phyloP scores from a whole-genome alignment of 2,113 vertebrate species.

The Regulus satrapa region DNA sequence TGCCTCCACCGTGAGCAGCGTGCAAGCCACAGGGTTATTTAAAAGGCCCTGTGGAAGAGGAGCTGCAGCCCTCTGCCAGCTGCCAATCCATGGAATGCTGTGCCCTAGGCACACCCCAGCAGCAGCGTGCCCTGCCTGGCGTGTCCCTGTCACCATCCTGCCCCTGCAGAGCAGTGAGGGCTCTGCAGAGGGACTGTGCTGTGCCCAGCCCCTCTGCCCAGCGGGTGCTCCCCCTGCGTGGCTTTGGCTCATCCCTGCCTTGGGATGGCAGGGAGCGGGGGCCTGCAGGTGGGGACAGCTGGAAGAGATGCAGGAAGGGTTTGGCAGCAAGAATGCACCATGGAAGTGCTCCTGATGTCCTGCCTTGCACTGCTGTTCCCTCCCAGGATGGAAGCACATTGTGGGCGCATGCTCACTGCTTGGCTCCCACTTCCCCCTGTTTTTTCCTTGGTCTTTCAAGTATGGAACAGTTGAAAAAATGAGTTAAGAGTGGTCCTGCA shows the following conservation, averaged over 20 bases:
- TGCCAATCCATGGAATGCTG: background rate
- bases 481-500: background rate
- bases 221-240: accelerated
- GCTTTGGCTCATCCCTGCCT: background rate
- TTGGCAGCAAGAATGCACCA: background rate
- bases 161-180: background rate
- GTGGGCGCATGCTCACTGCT: accelerated
- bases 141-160: background rate
- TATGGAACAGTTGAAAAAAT: background rate
- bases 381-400: accelerated
- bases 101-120: background rate
- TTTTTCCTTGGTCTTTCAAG: background rate
- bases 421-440: background rate
- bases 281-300: background rate
- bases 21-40: background rate
- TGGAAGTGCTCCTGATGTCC: background rate
- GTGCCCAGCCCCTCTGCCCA: background rate
- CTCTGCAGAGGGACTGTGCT: background rate
- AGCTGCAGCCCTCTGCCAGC: constrained; percentile 31
- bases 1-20: background rate
- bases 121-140: background rate
- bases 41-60: background rate
- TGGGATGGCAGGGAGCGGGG: background rate
- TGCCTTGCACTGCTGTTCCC: background rate
- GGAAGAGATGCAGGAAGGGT: background rate